Base-by-base conservation (phyloP, 1,140 invertebrate genomes). In the Metaphire vulgaris region DNA sequence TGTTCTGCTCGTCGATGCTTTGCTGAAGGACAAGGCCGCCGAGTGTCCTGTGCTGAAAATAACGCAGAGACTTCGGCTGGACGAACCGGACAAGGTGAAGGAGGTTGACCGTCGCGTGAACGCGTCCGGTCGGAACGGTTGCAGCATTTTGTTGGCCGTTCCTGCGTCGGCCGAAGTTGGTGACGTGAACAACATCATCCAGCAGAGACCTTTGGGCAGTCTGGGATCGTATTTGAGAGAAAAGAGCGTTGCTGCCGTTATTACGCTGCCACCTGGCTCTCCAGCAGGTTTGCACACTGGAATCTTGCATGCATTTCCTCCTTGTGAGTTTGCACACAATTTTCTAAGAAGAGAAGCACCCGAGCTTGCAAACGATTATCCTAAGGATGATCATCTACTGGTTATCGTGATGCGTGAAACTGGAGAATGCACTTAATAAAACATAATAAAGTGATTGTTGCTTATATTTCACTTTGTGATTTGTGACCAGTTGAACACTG, bases 201-300 rank as follows among this genome's bases (percentile, higher is more conserved):
- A 34, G 32, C 95, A 94, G n/a, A 88, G 95, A 73, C 95, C 95
- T 0, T 85, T 97, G 76, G 89, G 93, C 21, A 98, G 98, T 87
- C 88, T 98, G 68, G 94, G 98, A 0, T 94, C 94, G 0, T 99
- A 98, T 85, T 87, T 99, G 33, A 97, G 97, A 84, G 95, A 97
- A 83, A 99, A 98, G 87, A 96, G 98, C 85, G 96, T 96, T 16
- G 96, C 96, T 66, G 96, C 96, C 76, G 96, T 99, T 0, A 97
- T 99, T 79, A 94, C 94, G 1, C 86, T 98, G 14, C 83, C 84
- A 6, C 28, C 41, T 31, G 72, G 34, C 33, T 84, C 93, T 1
- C 93, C 93, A 80, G 95, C 95, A 83, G 28, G 26, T 1, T 16
- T 34, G 1, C 92, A 94, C 83, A 92, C 82, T 70, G 95, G 95